These are phyloP conservation scores for Sarcoramphus papa DNA, from an alignment of 2,797 vertebrate species.

Conservation along the genomic window DNA sequence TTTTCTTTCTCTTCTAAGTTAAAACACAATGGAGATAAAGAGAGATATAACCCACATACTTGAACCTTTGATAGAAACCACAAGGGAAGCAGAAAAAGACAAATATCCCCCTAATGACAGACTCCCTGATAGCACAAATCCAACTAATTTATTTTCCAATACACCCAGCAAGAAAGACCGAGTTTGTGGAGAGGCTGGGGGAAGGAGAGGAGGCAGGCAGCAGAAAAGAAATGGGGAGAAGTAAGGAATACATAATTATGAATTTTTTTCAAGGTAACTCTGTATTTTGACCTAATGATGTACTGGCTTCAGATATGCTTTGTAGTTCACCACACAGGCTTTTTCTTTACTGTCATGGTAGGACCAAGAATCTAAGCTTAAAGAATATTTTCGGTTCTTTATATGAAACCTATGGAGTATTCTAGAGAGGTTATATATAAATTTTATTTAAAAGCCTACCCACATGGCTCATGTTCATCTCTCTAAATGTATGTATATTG, in stretches of 20 bases:
- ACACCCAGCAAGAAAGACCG: background rate
- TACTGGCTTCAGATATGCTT: background rate
- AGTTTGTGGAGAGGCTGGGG: background rate
- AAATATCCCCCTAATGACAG: constrained; percentile 65
- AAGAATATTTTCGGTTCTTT: background rate
- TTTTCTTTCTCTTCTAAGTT: constrained; percentile 51
- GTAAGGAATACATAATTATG: background rate
- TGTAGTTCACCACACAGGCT: background rate
- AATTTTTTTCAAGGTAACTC: background rate
- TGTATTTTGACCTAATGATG: background rate
- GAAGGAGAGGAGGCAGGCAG: background rate
- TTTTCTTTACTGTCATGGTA: background rate
- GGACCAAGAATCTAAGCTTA: background rate
- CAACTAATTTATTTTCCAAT: constrained; percentile 68
- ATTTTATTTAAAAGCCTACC: background rate
- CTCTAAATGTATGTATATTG: background rate
- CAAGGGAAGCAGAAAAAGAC: constrained; percentile 60
- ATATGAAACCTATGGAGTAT: background rate
- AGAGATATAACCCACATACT: constrained; percentile 45
- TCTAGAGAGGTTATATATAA: background rate
- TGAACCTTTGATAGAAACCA: constrained; percentile 64
- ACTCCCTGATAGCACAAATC: constrained; percentile 57
- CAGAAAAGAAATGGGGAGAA: background rate
- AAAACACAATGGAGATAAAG: constrained; percentile 61
- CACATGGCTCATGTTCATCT: background rate